Base-by-base conservation (phyloP, 2,888 invertebrate species). In the Priocnemis perturbator region DNA sequence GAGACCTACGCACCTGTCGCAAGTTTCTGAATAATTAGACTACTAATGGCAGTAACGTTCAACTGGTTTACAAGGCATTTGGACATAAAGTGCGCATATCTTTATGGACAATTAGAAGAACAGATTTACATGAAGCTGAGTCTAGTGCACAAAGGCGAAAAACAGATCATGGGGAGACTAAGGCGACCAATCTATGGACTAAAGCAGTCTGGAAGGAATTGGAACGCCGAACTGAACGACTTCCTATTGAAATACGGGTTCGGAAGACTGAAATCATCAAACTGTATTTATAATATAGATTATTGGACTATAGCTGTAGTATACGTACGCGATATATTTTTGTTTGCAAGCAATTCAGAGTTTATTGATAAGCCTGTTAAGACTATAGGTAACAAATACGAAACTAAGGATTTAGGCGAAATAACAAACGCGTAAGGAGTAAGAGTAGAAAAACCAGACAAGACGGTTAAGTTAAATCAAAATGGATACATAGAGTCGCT, bases 181-280 rank as follows among this genome's bases (percentile, higher is more conserved):
- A 5, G 26, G 15, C 19, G 52, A 20, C 52, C 4, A 5, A 30
- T n/a, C 30, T 50, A 26, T 67, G 47, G 57, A 7, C 14, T 59
- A 64, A 61, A 58, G 60, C 47, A 60, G 9, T 50, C 14, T 60
- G 58, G 50, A 56, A 21, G 17, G n/a, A 17, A 7, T 48, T 44
- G 7, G 15, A 7, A 30, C 60, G n/a, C 45, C n/a, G 47, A 47
- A 17, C 11, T 47, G 47, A 11, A 11, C 47, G 11, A 3, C 15
- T 47, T n/a, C 11, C 47, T 47, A 3, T 2, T 15, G 3, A 11
- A 47, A 11, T 3, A 15, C 2, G 47, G 47, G 11, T 47, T 47
- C 47, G 11, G 3, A 17, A 47, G 47, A 47, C 47, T n/a, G 11
- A 3, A n/a, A 11, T 47, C 47, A 11, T 47, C n/a, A 15, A 47